Evolutionary conservation across 2,797 vertebrate genomes (phyloP), one percentile per base, ranked within the genome.

Genomic region (Pteropus rufus): DNA sequence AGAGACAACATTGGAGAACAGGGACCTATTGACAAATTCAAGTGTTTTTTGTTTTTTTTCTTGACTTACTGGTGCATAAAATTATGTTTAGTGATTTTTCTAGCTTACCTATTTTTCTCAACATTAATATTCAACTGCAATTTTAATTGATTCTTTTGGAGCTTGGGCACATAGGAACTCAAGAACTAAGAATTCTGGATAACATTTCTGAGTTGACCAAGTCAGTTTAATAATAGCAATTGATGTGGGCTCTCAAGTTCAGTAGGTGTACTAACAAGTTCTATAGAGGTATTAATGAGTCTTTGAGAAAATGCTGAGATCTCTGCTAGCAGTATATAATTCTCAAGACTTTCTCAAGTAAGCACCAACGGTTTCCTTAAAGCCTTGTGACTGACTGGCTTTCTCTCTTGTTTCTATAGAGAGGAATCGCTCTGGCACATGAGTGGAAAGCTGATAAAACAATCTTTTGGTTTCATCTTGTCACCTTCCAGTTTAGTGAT

Each of bases 61-160:
- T 23, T 21, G 29, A 97, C 14, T 89, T 94, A 52, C 9, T 56
- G 24, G 90, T 82, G 11, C 15, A 83, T 1, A 6, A 36, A 94
- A 89, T 96, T 85, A 67, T 9, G 34, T 1, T 75, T 87, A 75
- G 41, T 41, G 29, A 96, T 60, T 73, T 97, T 95, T 65, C 54
- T 85, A 96, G 60, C 3, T 58, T 36, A 31, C 10, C 52, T 88
- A 41, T 69, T 94, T 96, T 95, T 2, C 15, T 54, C 41, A 92
- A n/a, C 80, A 88, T 75, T 39, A 64, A 70, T 58, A 86, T 49
- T 26, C 84, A 90, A n/a, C 7, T 72, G 1, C 2, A 81, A 72
- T 56, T 95, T 93, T 80, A 92, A 83, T 79, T 5, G n/a, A 73
- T 72, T 65, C 34, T 86, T 89, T 95, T 91, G 31, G 46, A 86